A percentile compares a stretch with the other conserved stretches of the same genome.
phyloP scores from a whole-genome alignment of 2,888 invertebrate genomes.

The Drosophila longiperda region DNA sequence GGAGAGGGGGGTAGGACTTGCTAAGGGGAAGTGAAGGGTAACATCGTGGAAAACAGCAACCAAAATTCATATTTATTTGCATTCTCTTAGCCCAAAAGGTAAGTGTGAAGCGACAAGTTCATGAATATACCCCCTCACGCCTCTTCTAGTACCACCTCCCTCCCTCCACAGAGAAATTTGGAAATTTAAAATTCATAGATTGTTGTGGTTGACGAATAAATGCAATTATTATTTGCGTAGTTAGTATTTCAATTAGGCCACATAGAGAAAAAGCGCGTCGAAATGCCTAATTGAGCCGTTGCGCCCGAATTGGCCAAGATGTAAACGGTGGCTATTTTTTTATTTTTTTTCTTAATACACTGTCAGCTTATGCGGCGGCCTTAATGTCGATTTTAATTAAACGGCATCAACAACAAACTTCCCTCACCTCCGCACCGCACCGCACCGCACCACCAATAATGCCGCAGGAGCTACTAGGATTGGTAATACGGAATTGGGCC shows the following conservation, averaged over 20 bases:
- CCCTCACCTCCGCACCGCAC: background rate
- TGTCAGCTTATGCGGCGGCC: slow-evolving; percentile 66
- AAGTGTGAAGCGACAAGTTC: slow-evolving; percentile 8
- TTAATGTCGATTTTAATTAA: slow-evolving; percentile 78
- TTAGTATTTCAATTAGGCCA: slow-evolving; percentile 53
- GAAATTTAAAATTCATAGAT: slow-evolving; percentile 73
- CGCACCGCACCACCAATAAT: background rate
- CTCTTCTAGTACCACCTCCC: no score
- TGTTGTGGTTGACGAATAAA: slow-evolving; percentile 34
- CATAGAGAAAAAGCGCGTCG: background rate
- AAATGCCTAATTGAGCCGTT: slow-evolving; percentile 32
- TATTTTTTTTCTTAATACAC: slow-evolving; percentile 21
- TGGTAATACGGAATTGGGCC: slow-evolving; percentile 36
- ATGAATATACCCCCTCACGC: background rate
- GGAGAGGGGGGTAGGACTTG: background rate
- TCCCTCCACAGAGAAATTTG: background rate
- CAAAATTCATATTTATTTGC: slow-evolving; percentile 26
- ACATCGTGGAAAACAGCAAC: background rate
- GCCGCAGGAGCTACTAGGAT: slow-evolving; percentile 24
- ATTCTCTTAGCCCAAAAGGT: background rate
- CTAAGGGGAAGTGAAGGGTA: background rate
- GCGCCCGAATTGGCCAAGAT: background rate
- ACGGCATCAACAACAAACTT: slow-evolving; percentile 22
- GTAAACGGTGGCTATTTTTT: slow-evolving; percentile 15
- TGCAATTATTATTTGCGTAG: slow-evolving; percentile 61